phyloP scores from a whole-genome alignment of 2,797 vertebrate genomes.

The Onychomys torridus region DNA sequence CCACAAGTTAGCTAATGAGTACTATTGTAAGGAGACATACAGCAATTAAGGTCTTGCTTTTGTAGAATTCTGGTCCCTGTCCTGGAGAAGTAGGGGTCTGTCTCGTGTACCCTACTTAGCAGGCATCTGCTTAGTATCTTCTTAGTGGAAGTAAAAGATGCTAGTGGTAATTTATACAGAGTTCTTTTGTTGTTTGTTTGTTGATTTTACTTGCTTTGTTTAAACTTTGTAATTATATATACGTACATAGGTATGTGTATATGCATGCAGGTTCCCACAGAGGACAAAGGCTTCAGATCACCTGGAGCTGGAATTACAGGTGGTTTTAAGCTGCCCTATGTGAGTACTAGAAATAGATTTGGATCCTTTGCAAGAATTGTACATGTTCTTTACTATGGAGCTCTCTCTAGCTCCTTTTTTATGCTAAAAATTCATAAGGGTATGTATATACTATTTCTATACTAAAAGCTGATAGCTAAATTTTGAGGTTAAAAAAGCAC shows the following conservation, averaged over 20 bases:
- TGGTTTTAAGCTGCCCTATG: background rate
- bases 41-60: background rate
- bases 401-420: background rate
- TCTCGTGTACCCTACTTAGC: background rate
- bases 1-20: background rate
- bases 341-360: background rate
- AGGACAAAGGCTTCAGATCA: background rate
- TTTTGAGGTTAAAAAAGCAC: background rate
- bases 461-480: background rate
- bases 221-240: background rate
- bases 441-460: background rate
- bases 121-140: background rate
- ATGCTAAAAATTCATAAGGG: background rate
- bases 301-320: background rate
- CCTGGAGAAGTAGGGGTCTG: background rate
- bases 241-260: background rate
- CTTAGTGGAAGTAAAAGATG: slow-evolving; percentile 34
- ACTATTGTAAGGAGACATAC: background rate
- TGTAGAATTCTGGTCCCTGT: background rate
- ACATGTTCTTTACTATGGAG: background rate
- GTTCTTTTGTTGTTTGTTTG: background rate
- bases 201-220: background rate
- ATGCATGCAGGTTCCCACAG: background rate
- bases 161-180: background rate
- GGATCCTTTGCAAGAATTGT: background rate